Base-by-base conservation (phyloP, 2,888 invertebrate species). In the Dendrolimus pini region DNA sequence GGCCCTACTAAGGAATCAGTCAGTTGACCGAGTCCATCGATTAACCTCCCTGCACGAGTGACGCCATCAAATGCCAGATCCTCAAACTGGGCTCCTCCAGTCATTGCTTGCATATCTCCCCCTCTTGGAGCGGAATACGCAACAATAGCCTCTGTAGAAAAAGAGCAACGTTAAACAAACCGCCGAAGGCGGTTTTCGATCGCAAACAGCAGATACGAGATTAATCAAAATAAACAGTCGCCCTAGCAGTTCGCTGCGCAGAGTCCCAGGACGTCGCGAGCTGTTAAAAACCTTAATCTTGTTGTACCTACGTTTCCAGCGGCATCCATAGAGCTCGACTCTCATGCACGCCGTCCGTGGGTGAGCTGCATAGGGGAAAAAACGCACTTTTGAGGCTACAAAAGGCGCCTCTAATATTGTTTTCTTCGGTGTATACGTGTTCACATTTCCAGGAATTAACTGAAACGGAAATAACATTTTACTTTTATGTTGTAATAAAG, bases 301-400 rank as follows among this genome's bases (percentile, higher is more conserved):
- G 66, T 70, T 72, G 64, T 81, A 91, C 91, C 70, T 87, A 91
- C 91, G 91, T 87, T 91, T 90, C 91, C 91, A 91, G 42, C 73
- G 80, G 85, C 98, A 98, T 63, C 98, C 98, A 79, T 96, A 97
- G 59, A 98, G 89, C 80, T 98, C 98, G 53, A 98, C 96, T 65
- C 98, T 88, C 96, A 98, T 96, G 88, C 98, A 98, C 56, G 97
- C 96, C 0, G 97, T 97, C 58, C 97, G 91, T 0, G 95, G 95
- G 74, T 96, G 95, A 57, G 94, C 93, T 65, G 96, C 96, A 89
- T 95, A 96, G 0, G 98, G 98, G 66, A 96, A 94, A 87, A 98
- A 96, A 54, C 98, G 93, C 42, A 98, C 94, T 85, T 94, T 94
- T 61, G 95, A 95, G 13, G 97, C 97, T 54, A 98, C 93, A 73